Conservation (phyloP, 1,140 invertebrate species). For the Bilobella aurantiaca region DNA sequence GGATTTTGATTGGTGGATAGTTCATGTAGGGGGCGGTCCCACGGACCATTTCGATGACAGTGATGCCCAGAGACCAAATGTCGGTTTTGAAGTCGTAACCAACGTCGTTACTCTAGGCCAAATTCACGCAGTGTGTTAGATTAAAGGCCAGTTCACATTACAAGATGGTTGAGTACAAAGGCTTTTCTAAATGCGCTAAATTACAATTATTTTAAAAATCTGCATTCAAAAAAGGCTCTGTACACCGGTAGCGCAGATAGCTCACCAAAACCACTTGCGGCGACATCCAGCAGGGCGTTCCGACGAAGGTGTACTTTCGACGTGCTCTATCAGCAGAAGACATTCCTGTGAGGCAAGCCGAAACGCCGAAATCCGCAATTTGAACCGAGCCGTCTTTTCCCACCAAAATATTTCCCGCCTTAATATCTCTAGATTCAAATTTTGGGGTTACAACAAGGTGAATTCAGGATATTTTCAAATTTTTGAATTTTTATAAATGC, state of each 20-base stretch:
- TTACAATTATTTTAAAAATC: no score
- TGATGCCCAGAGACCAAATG: slow-evolving; percentile 99
- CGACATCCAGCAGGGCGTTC: slow-evolving; percentile 43
- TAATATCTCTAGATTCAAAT: slow-evolving; percentile 57
- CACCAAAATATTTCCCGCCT: slow-evolving; percentile 95
- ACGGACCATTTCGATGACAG: slow-evolving; percentile 96
- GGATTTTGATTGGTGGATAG: slow-evolving; percentile 97
- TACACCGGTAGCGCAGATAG: background rate
- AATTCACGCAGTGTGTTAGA: background rate
- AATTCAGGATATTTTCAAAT: no score
- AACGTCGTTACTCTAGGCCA: slow-evolving; percentile 58
- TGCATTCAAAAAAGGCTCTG: background rate
- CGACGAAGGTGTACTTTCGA: slow-evolving; percentile 70
- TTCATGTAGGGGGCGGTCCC: slow-evolving; percentile 98
- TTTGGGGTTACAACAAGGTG: background rate
- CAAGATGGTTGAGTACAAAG: background rate
- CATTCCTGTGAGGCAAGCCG: slow-evolving; percentile 67
- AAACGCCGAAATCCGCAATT: slow-evolving; percentile 91
- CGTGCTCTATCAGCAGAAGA: slow-evolving; percentile 80
- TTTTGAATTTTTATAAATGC: background rate
- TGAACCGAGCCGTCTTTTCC: slow-evolving; percentile 71
- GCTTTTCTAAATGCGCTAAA: no score
- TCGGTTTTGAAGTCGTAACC: slow-evolving; percentile 99
- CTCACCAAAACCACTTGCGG: slow-evolving; percentile 89
- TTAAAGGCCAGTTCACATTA: background rate